phyloP scores from a whole-genome alignment of 2,113 vertebrate species.

The Crotalus horridus region DNA sequence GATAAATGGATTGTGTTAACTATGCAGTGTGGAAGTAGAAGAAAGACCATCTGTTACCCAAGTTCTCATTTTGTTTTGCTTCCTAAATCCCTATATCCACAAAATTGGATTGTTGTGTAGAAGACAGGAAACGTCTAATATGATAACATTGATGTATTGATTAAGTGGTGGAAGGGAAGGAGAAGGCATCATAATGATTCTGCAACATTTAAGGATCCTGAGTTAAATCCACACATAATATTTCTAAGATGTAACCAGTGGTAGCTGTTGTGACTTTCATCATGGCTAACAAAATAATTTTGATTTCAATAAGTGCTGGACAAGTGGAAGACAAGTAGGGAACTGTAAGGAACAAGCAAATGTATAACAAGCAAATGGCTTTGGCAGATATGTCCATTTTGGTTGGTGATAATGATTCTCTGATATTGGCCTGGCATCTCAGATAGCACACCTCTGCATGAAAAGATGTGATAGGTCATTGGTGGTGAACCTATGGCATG shows the following conservation, averaged over 20 bases:
- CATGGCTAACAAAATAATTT: neutral
- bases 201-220: neutral
- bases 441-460: neutral
- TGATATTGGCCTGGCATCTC: neutral
- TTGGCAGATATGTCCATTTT: neutral
- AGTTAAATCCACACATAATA: neutral
- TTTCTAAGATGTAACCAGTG: neutral
- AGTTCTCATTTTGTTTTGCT: neutral
- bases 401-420: neutral
- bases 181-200: neutral
- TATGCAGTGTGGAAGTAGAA: neutral
- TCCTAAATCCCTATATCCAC: neutral
- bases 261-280: neutral
- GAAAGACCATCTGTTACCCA: neutral
- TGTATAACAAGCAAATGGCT: neutral
- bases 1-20: slow-evolving; percentile 3
- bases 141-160: neutral
- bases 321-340: neutral
- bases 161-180: neutral
- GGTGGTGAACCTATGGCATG: too few species aligned
- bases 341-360: neutral
- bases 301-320: neutral
- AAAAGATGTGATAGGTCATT: neutral
- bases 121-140: neutral
- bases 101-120: neutral